phyloP scores from a whole-genome alignment of 2,797 vertebrate species.

The Melanotaenia pygmaea region DNA sequence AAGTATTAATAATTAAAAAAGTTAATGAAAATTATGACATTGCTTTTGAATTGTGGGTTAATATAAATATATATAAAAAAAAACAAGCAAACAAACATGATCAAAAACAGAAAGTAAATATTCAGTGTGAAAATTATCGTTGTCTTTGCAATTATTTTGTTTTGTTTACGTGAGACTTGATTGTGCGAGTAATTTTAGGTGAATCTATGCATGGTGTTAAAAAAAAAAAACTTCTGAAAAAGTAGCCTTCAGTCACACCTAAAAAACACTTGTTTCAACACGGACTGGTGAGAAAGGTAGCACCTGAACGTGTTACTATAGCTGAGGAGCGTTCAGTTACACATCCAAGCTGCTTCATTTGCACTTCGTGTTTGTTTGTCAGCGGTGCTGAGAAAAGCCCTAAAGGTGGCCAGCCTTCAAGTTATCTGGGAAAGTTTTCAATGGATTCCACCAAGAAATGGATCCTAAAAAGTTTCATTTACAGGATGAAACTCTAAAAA shows the following conservation, averaged over 20 bases:
- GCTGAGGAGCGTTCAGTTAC: constrained; percentile 48
- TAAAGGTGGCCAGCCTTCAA: constrained; percentile 9
- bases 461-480: not conserved
- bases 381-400: not conserved
- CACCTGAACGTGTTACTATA: constrained; percentile 59
- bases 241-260: not conserved
- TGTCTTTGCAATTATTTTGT: not conserved
- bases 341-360: constrained; percentile 29
- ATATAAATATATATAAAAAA: too few relatives aligned
- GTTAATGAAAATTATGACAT: too few relatives aligned
- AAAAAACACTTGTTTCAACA: constrained; percentile 26
- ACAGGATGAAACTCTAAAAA: not conserved
- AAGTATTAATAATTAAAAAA: too few relatives aligned
- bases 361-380: constrained; percentile 5
- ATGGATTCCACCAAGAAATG: not conserved
- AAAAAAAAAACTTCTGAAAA: not conserved
- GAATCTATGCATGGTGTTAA: not conserved
- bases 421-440: constrained; percentile 10
- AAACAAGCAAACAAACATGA: not conserved
- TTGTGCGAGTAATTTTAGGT: not conserved
- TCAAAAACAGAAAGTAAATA: not conserved
- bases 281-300: constrained; percentile 28
- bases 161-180: not conserved
- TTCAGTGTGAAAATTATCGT: not conserved
- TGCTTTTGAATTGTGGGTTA: too few relatives aligned